Conservation (phyloP, 2,888 invertebrate genomes). For the Melanotus villosus region DNA sequence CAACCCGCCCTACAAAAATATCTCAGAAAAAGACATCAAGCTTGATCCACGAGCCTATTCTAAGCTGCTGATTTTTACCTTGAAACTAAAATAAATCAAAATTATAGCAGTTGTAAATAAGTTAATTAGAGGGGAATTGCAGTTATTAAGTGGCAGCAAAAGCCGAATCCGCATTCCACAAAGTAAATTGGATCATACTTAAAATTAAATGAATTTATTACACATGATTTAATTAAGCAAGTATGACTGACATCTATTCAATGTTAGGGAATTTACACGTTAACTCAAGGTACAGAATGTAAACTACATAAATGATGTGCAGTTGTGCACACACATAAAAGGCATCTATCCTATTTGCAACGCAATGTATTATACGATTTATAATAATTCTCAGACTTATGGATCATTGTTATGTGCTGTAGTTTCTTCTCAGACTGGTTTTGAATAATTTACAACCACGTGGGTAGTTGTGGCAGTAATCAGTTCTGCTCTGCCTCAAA, state of each 20-base stretch:
- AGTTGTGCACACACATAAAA: conserved; percentile 1
- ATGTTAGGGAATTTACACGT: background rate
- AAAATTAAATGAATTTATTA: conserved; percentile 30
- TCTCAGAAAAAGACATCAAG: too few species aligned
- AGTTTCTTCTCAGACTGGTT: conserved; percentile 40
- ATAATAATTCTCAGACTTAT: conserved; percentile 34
- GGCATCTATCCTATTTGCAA: background rate
- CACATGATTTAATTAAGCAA: conserved; percentile 2
- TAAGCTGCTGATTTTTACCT: too few species aligned
- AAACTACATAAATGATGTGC: too few species aligned
- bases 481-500: conserved; percentile 31
- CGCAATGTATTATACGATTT: conserved; percentile 17
- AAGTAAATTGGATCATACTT: conserved; percentile 32
- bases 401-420: conserved; percentile 36
- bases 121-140: too few species aligned
- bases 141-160: background rate
- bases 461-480: conserved; percentile 33
- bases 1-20: too few species aligned
- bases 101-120: too few species aligned
- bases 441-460: conserved; percentile 36
- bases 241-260: background rate
- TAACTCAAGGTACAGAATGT: background rate
- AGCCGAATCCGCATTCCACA: conserved; percentile 23
- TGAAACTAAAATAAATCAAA: too few species aligned
- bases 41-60: too few species aligned